Evolutionary conservation across 1,140 invertebrate species (phyloP).

Genomic region (Drosophila triauraria): DNA sequence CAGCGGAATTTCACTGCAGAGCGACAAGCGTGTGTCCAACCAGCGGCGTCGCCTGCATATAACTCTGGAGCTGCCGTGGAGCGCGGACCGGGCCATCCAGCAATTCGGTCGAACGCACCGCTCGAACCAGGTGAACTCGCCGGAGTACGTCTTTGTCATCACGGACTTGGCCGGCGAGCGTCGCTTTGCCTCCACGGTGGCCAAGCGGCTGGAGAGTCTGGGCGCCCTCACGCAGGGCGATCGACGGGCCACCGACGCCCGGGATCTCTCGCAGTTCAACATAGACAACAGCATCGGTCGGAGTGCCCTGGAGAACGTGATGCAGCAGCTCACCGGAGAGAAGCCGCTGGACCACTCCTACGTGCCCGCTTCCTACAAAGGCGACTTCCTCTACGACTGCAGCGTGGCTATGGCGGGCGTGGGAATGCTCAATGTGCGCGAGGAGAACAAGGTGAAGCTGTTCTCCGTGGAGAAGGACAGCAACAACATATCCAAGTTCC

Average conservation of each 20-base stretch:
- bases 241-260: slow-evolving; percentile 96
- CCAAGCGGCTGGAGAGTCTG: slow-evolving; percentile 97
- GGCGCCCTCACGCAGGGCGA: slow-evolving; percentile 99
- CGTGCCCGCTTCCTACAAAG: slow-evolving; percentile 87
- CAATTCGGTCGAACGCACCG: slow-evolving; percentile 96
- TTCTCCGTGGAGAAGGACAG: slow-evolving; percentile 97
- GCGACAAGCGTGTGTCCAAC: slow-evolving; percentile 95
- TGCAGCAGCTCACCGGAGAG: slow-evolving; percentile 92
- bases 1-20: slow-evolving; percentile 98
- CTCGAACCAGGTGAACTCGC: slow-evolving; percentile 95
- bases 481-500: slow-evolving; percentile 98
- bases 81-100: slow-evolving; percentile 99
- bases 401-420: slow-evolving; percentile 95
- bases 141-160: slow-evolving; percentile 99
- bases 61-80: slow-evolving; percentile 99
- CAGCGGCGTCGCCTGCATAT: slow-evolving; percentile 97
- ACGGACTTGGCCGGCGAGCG: slow-evolving; percentile 99
- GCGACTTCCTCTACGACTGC: slow-evolving; percentile 97
- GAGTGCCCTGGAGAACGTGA: slow-evolving; percentile 95
- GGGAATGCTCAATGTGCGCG: slow-evolving; percentile 94
- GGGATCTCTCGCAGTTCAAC: slow-evolving; percentile 98
- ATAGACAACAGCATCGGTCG: slow-evolving; percentile 99
- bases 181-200: slow-evolving; percentile 97
- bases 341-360: slow-evolving; percentile 86
- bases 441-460: slow-evolving; percentile 89